Evolutionary conservation across 2,797 vertebrate genomes (phyloP).

Genomic region (Linurgus olivaceus): DNA sequence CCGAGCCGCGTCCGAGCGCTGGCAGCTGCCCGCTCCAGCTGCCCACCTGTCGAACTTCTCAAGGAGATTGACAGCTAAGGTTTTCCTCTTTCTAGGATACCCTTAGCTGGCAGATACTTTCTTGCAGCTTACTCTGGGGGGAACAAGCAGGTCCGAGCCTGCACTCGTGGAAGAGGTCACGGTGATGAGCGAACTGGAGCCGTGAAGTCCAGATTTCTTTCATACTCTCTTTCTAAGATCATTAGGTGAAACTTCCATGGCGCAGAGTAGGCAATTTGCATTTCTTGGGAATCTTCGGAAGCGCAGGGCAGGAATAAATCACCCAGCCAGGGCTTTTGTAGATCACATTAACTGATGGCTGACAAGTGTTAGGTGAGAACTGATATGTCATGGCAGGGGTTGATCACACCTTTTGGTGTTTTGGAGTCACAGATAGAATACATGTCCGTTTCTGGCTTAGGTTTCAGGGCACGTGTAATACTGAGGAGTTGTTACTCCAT

Average conservation of each 20-base stretch:
- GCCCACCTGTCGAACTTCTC: background rate
- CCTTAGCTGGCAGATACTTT: slow-evolving; percentile 53
- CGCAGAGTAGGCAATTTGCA: slow-evolving; percentile 20
- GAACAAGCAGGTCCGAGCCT: background rate
- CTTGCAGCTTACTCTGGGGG: slow-evolving; percentile 40
- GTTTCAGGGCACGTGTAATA: background rate
- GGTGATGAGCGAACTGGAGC: slow-evolving; percentile 23
- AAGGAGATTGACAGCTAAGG: slow-evolving; percentile 51
- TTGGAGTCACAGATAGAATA: background rate
- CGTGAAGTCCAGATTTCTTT: slow-evolving; percentile 55
- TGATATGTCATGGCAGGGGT: background rate
- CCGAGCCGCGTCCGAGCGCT: background rate
- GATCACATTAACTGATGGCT: background rate
- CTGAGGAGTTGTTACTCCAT: background rate
- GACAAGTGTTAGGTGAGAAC: background rate
- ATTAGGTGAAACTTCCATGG: slow-evolving; percentile 26
- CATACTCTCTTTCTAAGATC: slow-evolving; percentile 63
- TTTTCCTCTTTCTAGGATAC: slow-evolving; percentile 45
- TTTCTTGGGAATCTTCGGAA: slow-evolving; percentile 34
- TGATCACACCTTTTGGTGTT: background rate
- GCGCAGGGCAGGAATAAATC: background rate
- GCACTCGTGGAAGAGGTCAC: background rate
- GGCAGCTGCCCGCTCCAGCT: background rate
- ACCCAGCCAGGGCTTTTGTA: background rate
- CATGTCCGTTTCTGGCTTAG: background rate